A percentile compares a stretch with the other conserved stretches of the same genome.
Evolutionary conservation across 2,113 vertebrate species (phyloP).

Genomic region (Dicerorhinus sumatrensis): DNA sequence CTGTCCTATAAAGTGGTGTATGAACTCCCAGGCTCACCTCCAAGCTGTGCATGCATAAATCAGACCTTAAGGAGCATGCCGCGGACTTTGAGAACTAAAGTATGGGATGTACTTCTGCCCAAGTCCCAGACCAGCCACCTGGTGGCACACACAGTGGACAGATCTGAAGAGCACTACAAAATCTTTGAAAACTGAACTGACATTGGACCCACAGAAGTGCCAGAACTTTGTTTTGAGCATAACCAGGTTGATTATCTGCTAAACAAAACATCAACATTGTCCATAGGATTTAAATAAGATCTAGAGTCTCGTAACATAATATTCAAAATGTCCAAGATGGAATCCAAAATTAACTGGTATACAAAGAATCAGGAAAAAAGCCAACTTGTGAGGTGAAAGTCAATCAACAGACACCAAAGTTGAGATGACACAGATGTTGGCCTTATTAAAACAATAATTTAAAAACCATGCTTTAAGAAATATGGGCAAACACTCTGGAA

Average conservation of each 20-base stretch:
- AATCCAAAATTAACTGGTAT: not conserved
- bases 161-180: too few species aligned
- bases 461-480: not conserved
- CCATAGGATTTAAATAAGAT: not conserved
- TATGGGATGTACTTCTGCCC: rapidly evolving
- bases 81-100: not conserved
- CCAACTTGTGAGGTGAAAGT: not conserved
- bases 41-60: rapidly evolving
- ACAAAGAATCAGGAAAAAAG: not conserved
- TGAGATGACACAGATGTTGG: rapidly evolving
- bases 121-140: rapidly evolving
- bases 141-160: not conserved
- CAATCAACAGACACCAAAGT: not conserved
- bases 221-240: not conserved
- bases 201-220: rapidly evolving
- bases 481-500: not conserved
- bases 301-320: not conserved
- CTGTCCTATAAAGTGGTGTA: rapidly evolving
- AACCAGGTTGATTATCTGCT: not conserved
- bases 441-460: not conserved
- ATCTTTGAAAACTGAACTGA: not conserved
- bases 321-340: not conserved
- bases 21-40: too few species aligned
- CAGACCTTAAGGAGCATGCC: rapidly evolving
- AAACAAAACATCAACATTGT: rapidly evolving